Base-by-base conservation (phyloP, 1,140 invertebrate genomes). In the Wasmannia auropunctata region DNA sequence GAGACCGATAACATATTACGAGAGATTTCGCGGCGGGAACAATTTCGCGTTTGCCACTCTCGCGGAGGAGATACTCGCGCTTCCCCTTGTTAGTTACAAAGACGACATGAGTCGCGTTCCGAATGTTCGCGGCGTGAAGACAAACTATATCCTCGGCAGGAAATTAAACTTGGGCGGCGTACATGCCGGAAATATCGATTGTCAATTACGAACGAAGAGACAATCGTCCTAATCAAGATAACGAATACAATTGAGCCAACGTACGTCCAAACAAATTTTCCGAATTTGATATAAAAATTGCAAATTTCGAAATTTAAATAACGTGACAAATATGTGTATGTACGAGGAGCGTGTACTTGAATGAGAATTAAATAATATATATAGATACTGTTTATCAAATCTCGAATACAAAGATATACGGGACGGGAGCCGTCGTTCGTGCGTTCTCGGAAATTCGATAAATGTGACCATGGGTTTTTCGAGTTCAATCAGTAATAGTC, bases 181-280 rank as follows among this genome's bases (percentile, higher is more conserved):
- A 54, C 79, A 46, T 83, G 67, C 67, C 79, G 67, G 79, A 83
- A 72, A 83, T 83, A 83, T 83, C 79, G 79, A 83, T 83, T 83
- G 67, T 58, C 79, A 72, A 83, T 83, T 83, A 83, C 37, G 37
- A 83, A 25, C 6, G 51, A 58, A 46, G 25, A 83, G 51, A 74
- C 79, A 83, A 72, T 83, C 56, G 67, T 58, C 14, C 51, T 43
- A 83, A 74, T 74, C 43, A 58, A 80, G 31, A 40, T 65, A 69
- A 83, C 69, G 79, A 11, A 69, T 58, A 72, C 79, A 28, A 83
- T 46, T 54, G 51, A 72, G 8, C 8, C 14, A 46, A 43, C 4
- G 14, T 31, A 43, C 7, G 16, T 72, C 6, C n/a, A 43, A 81
- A 31, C 43, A 40, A 25, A 74, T 72, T 80, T 54, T 25, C 4